Conservation (phyloP, 2,797 vertebrate genomes). For the Ataeniobius toweri region DNA sequence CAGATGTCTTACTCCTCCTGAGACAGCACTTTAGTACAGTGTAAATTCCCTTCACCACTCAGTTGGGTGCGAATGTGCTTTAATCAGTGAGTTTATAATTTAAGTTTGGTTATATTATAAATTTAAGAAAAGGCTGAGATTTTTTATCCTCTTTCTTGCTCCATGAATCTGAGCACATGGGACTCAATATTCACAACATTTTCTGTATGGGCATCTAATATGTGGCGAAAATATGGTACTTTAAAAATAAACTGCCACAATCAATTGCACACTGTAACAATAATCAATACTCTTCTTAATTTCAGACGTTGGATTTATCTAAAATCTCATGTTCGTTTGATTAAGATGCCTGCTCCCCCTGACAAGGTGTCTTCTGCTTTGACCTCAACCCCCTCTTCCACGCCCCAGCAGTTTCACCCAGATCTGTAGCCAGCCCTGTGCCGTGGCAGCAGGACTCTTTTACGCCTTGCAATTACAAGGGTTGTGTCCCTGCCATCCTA, state of each 20-base stretch:
- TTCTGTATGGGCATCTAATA: neutral
- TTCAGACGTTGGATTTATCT: neutral
- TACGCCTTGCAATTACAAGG: slow-evolving; percentile 72
- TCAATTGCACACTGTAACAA: neutral
- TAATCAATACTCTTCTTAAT: neutral
- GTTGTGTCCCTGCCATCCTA: slow-evolving; percentile 70
- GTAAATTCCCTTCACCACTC: neutral
- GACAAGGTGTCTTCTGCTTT: slow-evolving; percentile 52
- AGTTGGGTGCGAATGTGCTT: neutral
- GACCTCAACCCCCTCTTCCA: slow-evolving; percentile 57
- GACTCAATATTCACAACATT: neutral
- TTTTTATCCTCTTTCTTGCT: neutral
- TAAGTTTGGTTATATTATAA: neutral
- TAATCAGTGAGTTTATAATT: neutral
- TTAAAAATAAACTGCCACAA: neutral
- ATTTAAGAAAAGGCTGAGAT: neutral
- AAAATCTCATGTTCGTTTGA: slow-evolving; percentile 27
- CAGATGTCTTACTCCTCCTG: neutral
- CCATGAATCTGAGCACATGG: neutral
- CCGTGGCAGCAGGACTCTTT: slow-evolving; percentile 71
- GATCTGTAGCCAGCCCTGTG: slow-evolving; percentile 60
- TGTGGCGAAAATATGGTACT: neutral
- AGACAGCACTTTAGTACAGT: neutral
- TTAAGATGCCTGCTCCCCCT: slow-evolving; percentile 56
- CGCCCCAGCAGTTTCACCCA: slow-evolving; percentile 36